Base-by-base conservation (phyloP, 2,888 invertebrate species). In the Pterostichus niger region DNA sequence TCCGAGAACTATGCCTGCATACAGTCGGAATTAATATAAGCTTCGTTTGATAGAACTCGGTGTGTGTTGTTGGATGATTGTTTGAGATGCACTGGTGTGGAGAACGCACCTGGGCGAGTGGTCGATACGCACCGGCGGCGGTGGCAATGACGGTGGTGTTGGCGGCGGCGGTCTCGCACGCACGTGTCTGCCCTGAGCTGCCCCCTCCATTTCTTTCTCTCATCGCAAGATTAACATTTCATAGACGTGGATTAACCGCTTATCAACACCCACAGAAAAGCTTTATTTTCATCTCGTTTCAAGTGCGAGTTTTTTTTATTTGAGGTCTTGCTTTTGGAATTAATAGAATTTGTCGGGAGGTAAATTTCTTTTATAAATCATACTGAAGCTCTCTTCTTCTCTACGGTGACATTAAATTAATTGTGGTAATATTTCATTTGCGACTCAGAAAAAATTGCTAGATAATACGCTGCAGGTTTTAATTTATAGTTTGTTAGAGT, bases 161-260 rank as follows among this genome's bases (percentile, higher is more conserved):
- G 7, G 9, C 3, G 40, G 40, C 6, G 40, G 40, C 40, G 40
- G 40, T 0, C 40, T 3, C 0, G n/a, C 56, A 56, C 56, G 56
- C 56, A 56, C 56, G 56, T 56, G 56, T 17, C 56, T 17, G 13
- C 15, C 56, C 56, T 13, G 52, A n/a, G n/a, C 9, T 17, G 15
- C 56, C 17, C 17, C 44, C 44, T 17, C 40, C 10, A 40, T 44
- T 71, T 71, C 44, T 71, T 71, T 71, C 68, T 71, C 68, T 71
- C 68, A 71, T 44, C 68, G 44, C 15, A 56, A 44, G 68, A 71
- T 71, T 71, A 71, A 71, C 68, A 71, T 71, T 71, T 71, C 68
- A 71, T 71, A 71, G 40, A 40, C 68, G 40, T 17, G 17, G 68
- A 71, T 71, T 71, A 71, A 71, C 40, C 15, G 68, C 68, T 71